Base-by-base conservation (phyloP, 1,140 invertebrate species). In the Drosophila hydei region DNA sequence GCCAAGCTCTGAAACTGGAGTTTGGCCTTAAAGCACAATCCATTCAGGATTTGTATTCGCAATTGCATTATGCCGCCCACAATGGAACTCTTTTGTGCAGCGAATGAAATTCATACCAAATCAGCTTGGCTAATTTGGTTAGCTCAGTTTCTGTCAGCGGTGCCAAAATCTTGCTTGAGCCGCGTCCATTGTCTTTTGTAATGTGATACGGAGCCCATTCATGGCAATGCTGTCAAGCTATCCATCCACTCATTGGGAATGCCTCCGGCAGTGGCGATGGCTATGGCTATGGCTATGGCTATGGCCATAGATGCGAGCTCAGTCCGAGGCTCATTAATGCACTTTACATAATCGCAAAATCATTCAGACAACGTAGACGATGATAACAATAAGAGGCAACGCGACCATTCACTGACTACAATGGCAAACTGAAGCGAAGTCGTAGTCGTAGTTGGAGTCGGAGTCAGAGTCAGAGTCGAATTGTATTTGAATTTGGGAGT, bases 301-400 rank as follows among this genome's bases (percentile, higher is more conserved):
- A 55, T 25, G 51, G 62, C 52, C 23, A 48, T 72, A 47, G 43
- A 59, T 59, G 63, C 51, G 42, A 48, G 63, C 59, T 42, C 40
- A 38, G 83, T 77, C 78, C 77, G 75, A 80, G 60, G 62, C 83
- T 87, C 83, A 87, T 87, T 87, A 87, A 87, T 87, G 83, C 83
- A 87, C 72, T 87, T 87, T 87, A 62, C 83, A 87, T 87, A 87
- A 87, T 87, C 83, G 84, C 79, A 83, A 79, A 88, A 78, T 87
- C 83, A 87, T 87, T 87, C 84, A 88, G 80, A 74, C 61, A 33
- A 33, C 30, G 30, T 33, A 0, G 68, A 73, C 60, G 67, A 75
- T 47, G 69, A 60, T 36, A 63, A 70, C 72, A 70, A 70, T 62
- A 51, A 38, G 30, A 55, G 71, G 30, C 55, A 8, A 33, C 30